Conservation (phyloP, 2,113 vertebrate species). For the Pelecanus crispus region DNA sequence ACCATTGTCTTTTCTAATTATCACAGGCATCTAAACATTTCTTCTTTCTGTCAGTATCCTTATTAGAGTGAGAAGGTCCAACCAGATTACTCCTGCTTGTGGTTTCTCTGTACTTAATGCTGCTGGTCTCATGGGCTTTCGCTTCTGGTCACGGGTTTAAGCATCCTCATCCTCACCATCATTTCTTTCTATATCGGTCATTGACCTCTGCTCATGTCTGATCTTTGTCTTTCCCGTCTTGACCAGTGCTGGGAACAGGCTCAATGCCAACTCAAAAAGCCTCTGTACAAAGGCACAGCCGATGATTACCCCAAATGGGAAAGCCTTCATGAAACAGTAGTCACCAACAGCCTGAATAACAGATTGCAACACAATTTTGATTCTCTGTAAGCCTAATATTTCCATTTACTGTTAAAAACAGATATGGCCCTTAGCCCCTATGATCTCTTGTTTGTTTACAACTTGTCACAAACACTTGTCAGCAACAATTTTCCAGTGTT, state of each 20-base stretch:
- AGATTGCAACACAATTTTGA: neutral
- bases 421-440: neutral
- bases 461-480: neutral
- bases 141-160: neutral
- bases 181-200: neutral
- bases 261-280: neutral
- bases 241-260: fast-evolving
- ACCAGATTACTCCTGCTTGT: neutral
- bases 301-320: neutral
- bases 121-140: neutral
- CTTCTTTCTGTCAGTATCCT: neutral
- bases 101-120: neutral
- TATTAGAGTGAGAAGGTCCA: neutral
- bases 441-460: neutral
- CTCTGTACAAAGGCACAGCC: neutral
- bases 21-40: neutral
- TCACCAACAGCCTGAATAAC: neutral
- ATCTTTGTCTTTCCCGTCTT: neutral
- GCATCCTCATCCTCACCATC: neutral
- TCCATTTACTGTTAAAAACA: neutral
- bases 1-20: neutral
- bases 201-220: neutral
- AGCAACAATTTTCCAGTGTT: neutral
- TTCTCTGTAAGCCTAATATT: neutral
- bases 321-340: neutral